Evolutionary conservation across 2,888 invertebrate species (phyloP), one percentile per base, ranked within the genome.

Genomic region (Tenthredo mesomela): DNA sequence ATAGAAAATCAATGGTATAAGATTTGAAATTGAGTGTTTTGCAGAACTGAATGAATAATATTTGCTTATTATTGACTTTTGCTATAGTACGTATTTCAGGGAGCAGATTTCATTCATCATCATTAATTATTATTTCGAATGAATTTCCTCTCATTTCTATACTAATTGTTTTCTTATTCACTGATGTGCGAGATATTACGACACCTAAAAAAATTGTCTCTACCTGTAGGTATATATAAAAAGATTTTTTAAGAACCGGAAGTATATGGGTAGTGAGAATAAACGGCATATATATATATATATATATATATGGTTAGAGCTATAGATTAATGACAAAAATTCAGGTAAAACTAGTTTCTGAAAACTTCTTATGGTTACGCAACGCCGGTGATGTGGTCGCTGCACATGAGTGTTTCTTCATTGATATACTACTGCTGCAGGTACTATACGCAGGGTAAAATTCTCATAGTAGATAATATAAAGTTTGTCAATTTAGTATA

Each of bases 311-410:
- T 54, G 33, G 77, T 77, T 33, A 77, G 15, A 77, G 29, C 15
- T 43, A 61, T 43, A 61, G 40, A 61, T 80, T 80, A 29, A 61
- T 37, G 65, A 40, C 61, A 61, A 80, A 80, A 80, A 61, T 77
- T 77, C 77, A 58, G 25, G 40, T 61, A 61, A 61, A 80, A 37
- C n/a, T 65, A 80, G 61, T 65, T 67, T 70, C 43, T 47, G 82
- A 40, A 50, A 61, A 80, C 61, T 61, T 65, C 29, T 65, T 6
- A 15, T 1, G 3, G 47, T 82, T 82, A 67, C 67, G 82, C 67
- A 82, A 82, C 29, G 70, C 82, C 82, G 82, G 82, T 82, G 82
- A 82, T 82, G 82, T 82, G 82, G 82, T 82, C 25, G 50, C 47
- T 82, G 82, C 61, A 67, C 82, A 82, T 37, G 43, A 67, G 67